Base-by-base conservation (phyloP, 1,140 invertebrate genomes). In the Ganaspis sp. region DNA sequence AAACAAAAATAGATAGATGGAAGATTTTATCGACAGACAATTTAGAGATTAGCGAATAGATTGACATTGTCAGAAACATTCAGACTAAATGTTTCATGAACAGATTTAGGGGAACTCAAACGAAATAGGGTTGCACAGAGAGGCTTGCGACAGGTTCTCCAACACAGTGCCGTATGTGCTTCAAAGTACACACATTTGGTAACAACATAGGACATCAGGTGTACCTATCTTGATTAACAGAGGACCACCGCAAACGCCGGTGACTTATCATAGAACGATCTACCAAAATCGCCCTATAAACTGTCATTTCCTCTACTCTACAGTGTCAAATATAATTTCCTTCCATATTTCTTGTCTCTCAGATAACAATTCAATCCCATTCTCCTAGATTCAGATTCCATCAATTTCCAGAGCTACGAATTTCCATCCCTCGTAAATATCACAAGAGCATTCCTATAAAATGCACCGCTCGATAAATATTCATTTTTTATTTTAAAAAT, bases 211-310 rank as follows among this genome's bases (percentile, higher is more conserved):
- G 58, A 64, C 58, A 64, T 64, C 58, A 64, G 58, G 58, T 64
- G 58, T 64, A 34, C 58, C 58, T 64, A 64, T 29, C 58, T 64
- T 64, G 58, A 64, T 64, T 64, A 64, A 64, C 58, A 64, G 58
- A 8, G 26, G 23, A 64, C 26, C 21, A 29, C 26, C 26, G 15
- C 58, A 64, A 64, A 34, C 26, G 15, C 58, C 58, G 2, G 29
- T 29, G 58, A 64, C 58, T 64, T 64, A 64, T 64, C 58, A 64
- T 29, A 64, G 21, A 64, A 64, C 58, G 21, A 64, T 64, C 58
- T 29, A 64, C 58, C 23, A 21, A 34, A 64, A 64, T 34, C 12
- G 58, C 12, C 12, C 58, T 29, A 64, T 64, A 64, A 64, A 64
- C 58, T 64, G 58, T 34, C 26, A 64, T 64, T 64, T 64, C 26